phyloP scores from a whole-genome alignment of 2,888 invertebrate species.

The Anorthoa munda region DNA sequence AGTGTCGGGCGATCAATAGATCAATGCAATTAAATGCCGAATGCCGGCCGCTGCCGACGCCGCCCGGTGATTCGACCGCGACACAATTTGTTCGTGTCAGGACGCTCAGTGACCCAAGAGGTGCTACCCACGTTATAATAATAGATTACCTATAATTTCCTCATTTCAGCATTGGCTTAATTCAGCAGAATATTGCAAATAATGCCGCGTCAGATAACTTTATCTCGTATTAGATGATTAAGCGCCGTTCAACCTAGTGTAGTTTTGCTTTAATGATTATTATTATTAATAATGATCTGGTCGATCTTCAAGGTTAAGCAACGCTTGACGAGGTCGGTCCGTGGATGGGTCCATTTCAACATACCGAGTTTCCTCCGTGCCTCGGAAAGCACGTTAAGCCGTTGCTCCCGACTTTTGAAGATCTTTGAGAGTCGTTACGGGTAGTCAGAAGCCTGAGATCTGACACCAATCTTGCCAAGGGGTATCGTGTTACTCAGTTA shows the following conservation, averaged over 20 bases:
- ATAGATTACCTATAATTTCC: constrained; percentile 32
- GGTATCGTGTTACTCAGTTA: no score
- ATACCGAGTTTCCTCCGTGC: no score
- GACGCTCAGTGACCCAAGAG: constrained; percentile 29
- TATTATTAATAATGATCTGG: constrained; percentile 5
- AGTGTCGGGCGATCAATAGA: constrained; percentile 47
- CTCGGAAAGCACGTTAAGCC: no score
- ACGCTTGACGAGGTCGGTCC: no score
- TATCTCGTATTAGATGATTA: constrained; percentile 32
- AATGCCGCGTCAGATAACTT: constrained; percentile 6
- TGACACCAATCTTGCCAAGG: no score
- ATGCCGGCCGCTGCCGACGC: constrained; percentile 3
- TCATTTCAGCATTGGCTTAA: constrained; percentile 29
- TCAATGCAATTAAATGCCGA: constrained; percentile 55
- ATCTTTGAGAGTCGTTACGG: no score
- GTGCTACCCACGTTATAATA: constrained; percentile 28
- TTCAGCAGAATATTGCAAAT: constrained; percentile 30
- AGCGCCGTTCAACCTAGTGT: background rate
- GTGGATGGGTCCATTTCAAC: no score
- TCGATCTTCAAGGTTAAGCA: no score
- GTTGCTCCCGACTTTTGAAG: no score
- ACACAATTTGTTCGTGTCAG: constrained; percentile 41
- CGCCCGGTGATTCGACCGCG: constrained; percentile 26
- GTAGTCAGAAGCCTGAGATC: no score
- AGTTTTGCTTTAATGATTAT: constrained; percentile 10